Base-by-base conservation (phyloP, 2,113 vertebrate genomes). In the Petrocephalus microphthalmus region DNA sequence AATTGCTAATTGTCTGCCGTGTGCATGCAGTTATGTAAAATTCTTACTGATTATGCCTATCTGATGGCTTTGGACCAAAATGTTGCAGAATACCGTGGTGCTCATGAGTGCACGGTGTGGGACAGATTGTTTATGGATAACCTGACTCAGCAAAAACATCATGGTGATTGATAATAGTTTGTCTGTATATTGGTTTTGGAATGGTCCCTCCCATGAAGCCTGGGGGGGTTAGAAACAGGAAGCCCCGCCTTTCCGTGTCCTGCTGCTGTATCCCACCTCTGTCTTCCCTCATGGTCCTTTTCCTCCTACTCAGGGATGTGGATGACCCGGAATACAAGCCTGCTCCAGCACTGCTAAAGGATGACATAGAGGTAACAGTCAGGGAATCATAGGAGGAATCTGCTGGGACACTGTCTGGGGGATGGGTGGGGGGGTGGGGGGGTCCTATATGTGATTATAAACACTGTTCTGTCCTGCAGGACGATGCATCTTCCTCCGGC, bases 301-400 rank as follows among this genome's bases (percentile, higher is more conserved):
- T 95, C 87, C 94, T 89, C 90, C 15, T 90, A 17, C 87, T 93
- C 94, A 99, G 98, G 90, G 98, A 99, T 92, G 97, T 98, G 90
- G 98, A 99, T 94, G 98, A 99, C 92, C 98, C 98, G 87, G 98
- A 99, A 91, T 99, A 99, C 91, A 99, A 99, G 92, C 98, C 98
- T 89, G 96, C 98, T 90, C 98, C 98, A 64, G 95, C 98, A n/a
- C 88, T 99, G 92, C 94, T 99, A 90, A 99, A 99, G 93, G 98
- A 99, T 90, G 98, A 99, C 87, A 96, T 97, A 93, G 98, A 99
- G 97, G 98, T 99, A 96, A 85, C 89, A 37, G 17, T 54, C 88
- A 47, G 0, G 84, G 11, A 10, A 42, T 45, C 51, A 7, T 33
- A 33, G 51, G 47, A 85, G 0, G 10, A 54, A 3, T 85, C 13